Evolutionary conservation across 2,113 vertebrate genomes (phyloP), one percentile per base, ranked within the genome.

Genomic region (Nyctibius bracteatus): DNA sequence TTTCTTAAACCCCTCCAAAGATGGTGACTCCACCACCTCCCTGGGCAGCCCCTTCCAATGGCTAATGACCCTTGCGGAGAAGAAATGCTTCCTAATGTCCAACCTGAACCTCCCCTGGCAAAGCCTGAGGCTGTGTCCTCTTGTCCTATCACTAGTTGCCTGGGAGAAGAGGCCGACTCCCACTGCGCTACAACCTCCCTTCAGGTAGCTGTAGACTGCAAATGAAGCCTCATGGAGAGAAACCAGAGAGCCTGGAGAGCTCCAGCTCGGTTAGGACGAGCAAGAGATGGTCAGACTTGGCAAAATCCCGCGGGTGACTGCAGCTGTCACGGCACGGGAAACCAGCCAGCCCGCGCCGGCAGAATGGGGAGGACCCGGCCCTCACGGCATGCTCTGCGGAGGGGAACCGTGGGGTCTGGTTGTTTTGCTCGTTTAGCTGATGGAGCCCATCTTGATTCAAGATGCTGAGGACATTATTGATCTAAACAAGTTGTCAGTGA

Each of bases 401-500:
- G 44, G 27, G 61, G 43, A 78, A 33, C 22, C 1, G 1, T 4
- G 35, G 82, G 37, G 46, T 72, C 72, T 49, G 49, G 54, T 35
- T 67, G 52, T 19, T 94, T 78, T 12, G 14, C 46, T 86, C 39
- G 41, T 73, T 74, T 2, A 9, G 89, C 92, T 79, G 72, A 78
- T 81, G 74, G 41, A 93, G 44, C 81, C 94, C 90, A 92, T 97
- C 96, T 96, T 72, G 43, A 96, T 96, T 95, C 93, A 77, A 44
- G 37, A 94, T 77, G 59, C 85, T 25, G 70, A 66, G 37, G 97
- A 94, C 66, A 79, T 97, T 98, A 98, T 98, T 98, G 98, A 98
- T 98, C 97, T 95, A 97, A 97, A 96, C 96, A 90, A 98, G 97
- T 97, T 98, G 98, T 98, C 97, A 96, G 98, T 71, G 86, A 95